Evolutionary conservation across 23 tunicate species (phyloP), one percentile per base, ranked within the genome.

Genomic region (Diplosoma virens): DNA sequence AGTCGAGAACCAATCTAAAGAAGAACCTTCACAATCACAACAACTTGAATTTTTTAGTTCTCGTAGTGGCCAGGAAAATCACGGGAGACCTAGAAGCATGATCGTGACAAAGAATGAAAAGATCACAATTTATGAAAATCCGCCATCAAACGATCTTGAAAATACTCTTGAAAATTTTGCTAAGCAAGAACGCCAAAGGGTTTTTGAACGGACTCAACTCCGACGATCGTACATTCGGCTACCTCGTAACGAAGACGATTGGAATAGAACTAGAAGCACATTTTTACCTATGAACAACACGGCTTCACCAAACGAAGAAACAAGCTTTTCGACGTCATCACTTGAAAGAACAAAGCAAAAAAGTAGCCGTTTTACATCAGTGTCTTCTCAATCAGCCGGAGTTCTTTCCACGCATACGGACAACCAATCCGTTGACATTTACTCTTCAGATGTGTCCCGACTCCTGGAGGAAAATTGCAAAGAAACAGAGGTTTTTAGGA

Each of bases 181-280:
- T 9, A 65, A 25, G 16, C 41, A 75, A 30, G 81, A 82, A 32
- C 80, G 87, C 32, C 56, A 59, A 11, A 61, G 87, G 36, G 46
- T 75, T 26, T 82, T 82, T 23, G 76, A 82, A 35, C 36, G 87
- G 30, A 82, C 87, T 2, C 87, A 82, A 52, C 53, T 82, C 21
- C 66, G 87, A 1, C 32, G 87, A 32, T 82, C 87, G 1, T 82
- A 82, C 27, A 72, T 72, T 22, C 66, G 80, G 0, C 54, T 73
- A 1, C 73, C 73, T 32, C 32, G 66, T 16, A 16, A 32, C 28
- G 66, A 79, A 18, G 68, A 67, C 14, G 23, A 34, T 11, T 26
- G 34, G 35, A 28, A 61, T 9, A 16, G 24, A 20, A 34, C 69
- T 61, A 41, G 50, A 9, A 41, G 50, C 50, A 14, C 9, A 41